These are phyloP conservation scores for Puffinus mauretanicus DNA, from an alignment of 2,113 vertebrate species.

Conservation along the genomic window DNA sequence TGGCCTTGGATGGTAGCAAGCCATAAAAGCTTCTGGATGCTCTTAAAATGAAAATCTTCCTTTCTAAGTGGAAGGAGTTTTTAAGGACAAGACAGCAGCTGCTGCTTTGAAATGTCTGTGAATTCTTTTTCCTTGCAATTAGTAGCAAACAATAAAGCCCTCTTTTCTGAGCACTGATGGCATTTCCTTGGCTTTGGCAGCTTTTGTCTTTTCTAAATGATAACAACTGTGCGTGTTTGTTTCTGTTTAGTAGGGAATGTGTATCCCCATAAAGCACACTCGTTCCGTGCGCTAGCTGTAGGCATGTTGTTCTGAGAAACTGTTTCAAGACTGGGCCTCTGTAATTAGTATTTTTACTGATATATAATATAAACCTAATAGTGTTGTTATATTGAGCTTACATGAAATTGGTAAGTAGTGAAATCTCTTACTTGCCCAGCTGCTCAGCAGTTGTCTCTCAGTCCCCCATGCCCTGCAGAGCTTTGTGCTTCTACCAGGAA, in stretches of 20 bases:
- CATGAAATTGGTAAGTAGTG: not conserved
- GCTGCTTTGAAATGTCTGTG: constrained; percentile 38
- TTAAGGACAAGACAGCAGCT: constrained; percentile 56
- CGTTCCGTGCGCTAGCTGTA: not conserved
- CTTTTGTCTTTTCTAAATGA: constrained; percentile 57
- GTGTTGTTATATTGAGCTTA: not conserved
- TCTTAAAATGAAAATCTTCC: constrained; percentile 41
- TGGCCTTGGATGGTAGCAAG: constrained; percentile 17
- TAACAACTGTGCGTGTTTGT: not conserved
- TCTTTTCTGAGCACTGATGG: constrained; percentile 24
- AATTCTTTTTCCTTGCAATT: constrained; percentile 55
- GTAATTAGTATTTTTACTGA: constrained; percentile 58
- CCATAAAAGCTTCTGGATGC: constrained; percentile 4
- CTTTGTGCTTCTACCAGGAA: not conserved
- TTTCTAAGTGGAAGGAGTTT: constrained; percentile 39
- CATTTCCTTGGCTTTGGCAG: constrained; percentile 17
- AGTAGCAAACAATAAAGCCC: constrained; percentile 52
- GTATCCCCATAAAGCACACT: not conserved
- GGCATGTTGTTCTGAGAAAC: constrained; percentile 13
- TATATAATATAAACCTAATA: constrained; percentile 44
- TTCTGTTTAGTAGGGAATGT: not conserved
- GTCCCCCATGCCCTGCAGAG: not conserved
- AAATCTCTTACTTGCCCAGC: constrained; percentile 29
- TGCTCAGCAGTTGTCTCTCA: constrained; percentile 21
- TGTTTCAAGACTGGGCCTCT: not conserved